phyloP scores from a whole-genome alignment of 2,113 vertebrate genomes.

The Macquaria australasica region DNA sequence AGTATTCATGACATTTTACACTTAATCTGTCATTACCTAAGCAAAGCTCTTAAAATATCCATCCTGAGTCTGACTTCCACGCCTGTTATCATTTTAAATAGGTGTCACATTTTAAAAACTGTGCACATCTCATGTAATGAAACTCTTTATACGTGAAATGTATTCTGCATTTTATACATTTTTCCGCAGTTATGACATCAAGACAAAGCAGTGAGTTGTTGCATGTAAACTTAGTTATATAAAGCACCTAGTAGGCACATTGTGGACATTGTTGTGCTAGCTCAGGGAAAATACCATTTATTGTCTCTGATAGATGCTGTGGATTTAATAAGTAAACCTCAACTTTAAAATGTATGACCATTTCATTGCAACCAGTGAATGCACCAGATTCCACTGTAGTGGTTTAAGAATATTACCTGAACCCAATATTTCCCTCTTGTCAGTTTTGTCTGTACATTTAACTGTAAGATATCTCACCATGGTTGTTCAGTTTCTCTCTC shows the following conservation, averaged over 20 bases:
- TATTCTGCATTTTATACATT: not conserved
- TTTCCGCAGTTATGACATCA: slow-evolving; percentile 77
- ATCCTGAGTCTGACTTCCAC: not conserved
- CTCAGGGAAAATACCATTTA: slow-evolving; percentile 74
- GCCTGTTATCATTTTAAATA: not conserved
- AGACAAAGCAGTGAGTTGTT: slow-evolving; percentile 62
- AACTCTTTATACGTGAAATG: slow-evolving; percentile 26
- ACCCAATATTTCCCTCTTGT: slow-evolving; percentile 27
- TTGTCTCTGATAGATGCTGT: slow-evolving; percentile 78
- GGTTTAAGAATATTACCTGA: slow-evolving; percentile 22
- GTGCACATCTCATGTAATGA: slow-evolving; percentile 15
- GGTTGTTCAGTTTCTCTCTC: slow-evolving; percentile 44
- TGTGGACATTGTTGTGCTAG: slow-evolving; percentile 59
- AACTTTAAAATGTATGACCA: slow-evolving; percentile 15
- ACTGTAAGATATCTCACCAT: slow-evolving; percentile 42
- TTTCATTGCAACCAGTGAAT: slow-evolving; percentile 15
- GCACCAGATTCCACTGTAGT: not conserved
- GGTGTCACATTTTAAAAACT: not conserved
- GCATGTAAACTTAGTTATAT: slow-evolving; percentile 59
- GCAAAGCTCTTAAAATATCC: not conserved
- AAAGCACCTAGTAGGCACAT: slow-evolving; percentile 41
- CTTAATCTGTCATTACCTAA: slow-evolving; percentile 1
- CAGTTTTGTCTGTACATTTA: slow-evolving; percentile 45
- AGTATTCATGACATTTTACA: slow-evolving; percentile 2
- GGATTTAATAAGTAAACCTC: slow-evolving; percentile 49